Evolutionary conservation across 2,888 invertebrate genomes (phyloP).

Genomic region (Pseudococcus viburni): DNA sequence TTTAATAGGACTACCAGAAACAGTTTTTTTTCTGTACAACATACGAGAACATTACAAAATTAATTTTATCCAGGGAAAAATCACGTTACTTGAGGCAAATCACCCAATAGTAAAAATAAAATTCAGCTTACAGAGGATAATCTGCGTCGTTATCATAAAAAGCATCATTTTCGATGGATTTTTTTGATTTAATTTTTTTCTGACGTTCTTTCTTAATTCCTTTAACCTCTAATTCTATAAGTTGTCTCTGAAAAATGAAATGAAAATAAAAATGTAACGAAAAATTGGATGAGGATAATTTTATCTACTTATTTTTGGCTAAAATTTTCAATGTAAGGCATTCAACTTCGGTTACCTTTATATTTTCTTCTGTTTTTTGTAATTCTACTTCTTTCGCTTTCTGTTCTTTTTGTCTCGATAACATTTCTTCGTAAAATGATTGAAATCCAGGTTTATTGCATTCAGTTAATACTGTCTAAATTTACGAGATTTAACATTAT

Average conservation of each 20-base stretch:
- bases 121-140: not conserved
- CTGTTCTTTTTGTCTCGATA: constrained; percentile 79
- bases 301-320: too few relatives aligned
- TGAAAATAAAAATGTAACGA: not conserved
- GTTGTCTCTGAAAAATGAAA: constrained; percentile 66
- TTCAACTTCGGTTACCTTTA: constrained; percentile 73
- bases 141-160: not conserved
- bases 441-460: constrained; percentile 85
- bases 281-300: not conserved
- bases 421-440: constrained; percentile 94
- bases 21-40: not conserved
- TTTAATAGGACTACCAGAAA: not conserved
- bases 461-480: constrained; percentile 81
- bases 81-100: too few relatives aligned
- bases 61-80: not conserved
- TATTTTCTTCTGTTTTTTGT: constrained; percentile 78
- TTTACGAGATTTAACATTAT: constrained; percentile 67
- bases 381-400: constrained; percentile 78
- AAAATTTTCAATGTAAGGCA: too few relatives aligned
- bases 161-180: not conserved
- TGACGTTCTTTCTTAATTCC: constrained; percentile 67
- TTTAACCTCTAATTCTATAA: constrained; percentile 66
- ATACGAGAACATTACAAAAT: not conserved
- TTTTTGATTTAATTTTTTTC: constrained; percentile 64
- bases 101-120: not conserved